Evolutionary conservation across 2,113 vertebrate genomes (phyloP), one percentile per base, ranked within the genome.

Genomic region (Saccopteryx leptura): DNA sequence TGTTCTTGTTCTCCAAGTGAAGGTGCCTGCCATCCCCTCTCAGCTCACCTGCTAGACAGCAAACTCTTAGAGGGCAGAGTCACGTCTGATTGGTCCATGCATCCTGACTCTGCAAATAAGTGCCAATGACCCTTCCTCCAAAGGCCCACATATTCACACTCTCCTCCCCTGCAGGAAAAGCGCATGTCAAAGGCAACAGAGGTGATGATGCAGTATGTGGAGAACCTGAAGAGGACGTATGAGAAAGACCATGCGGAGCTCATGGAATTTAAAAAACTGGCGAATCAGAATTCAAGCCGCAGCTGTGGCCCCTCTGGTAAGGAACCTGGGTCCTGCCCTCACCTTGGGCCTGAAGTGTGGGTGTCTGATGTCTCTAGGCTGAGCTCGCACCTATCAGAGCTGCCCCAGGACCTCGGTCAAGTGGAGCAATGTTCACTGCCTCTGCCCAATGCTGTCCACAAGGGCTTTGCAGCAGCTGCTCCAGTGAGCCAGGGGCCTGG

Each of bases 151-250:
- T 6, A 23, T 58, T 80, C n/a, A 60, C 0, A 0, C 23, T 48
- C 7, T 94, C 39, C 80, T 65, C 96, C 92, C 89, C 91, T 92
- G 83, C 96, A 99, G 99, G 99, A 99, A 98, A 99, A 99, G 97
- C 99, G 99, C 28, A 99, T 99, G 99, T 99, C 99, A 86, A 99
- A 99, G 97, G 99, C 99, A 78, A 99, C 99, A 0, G 99, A 99
- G 97, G 99, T 99, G 78, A 99, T 99, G 99, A 99, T 99, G 99
- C 99, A 99, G 95, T 99, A 99, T 65, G 99, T 99, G 94, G 99
- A 99, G 98, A 99, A 99, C 96, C 97, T 99, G 96, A 99, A 99
- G 98, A 99, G 99, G 96, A 99, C 99, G 0, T 99, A 99, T 60
- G 99, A 99, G 98, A 99, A 99, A 94, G 99, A 99, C 97, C 99